A percentile compares a stretch with the other conserved stretches of the same genome.
phyloP scores from a whole-genome alignment of 2,797 vertebrate species.

The Eidolon dupreanum region DNA sequence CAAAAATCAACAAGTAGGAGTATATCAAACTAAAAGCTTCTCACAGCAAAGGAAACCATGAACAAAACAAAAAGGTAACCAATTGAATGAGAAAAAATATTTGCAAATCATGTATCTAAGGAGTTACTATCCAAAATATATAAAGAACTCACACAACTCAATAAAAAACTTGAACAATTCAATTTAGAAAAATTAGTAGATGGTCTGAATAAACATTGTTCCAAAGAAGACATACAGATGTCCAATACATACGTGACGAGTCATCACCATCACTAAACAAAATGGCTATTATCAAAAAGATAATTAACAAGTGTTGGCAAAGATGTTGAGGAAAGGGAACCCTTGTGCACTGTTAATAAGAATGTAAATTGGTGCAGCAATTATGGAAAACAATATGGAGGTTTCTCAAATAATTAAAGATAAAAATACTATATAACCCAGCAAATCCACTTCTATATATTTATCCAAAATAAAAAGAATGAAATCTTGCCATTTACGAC shows the following conservation, averaged over 20 bases:
- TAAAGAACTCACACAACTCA: neutral
- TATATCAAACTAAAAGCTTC: neutral
- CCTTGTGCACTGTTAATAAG: neutral
- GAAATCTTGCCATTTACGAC: neutral
- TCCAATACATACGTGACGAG: neutral
- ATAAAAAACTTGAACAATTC: neutral
- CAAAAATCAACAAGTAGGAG: neutral
- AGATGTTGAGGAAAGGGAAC: neutral
- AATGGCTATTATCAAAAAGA: neutral
- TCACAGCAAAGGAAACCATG: neutral
- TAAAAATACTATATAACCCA: neutral
- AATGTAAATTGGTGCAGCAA: neutral
- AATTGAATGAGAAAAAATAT: neutral
- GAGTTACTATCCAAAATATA: neutral
- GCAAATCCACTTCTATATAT: neutral
- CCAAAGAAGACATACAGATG: neutral
- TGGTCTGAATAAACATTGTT: neutral
- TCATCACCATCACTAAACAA: neutral
- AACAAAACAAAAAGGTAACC: neutral
- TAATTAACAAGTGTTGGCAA: neutral
- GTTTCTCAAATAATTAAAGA: neutral
- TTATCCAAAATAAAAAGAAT: neutral
- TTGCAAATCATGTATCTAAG: neutral
- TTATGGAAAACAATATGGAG: neutral
- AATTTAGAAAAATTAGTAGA: neutral